Base-by-base conservation (phyloP, 2,113 vertebrate species). In the Pimephales promelas region DNA sequence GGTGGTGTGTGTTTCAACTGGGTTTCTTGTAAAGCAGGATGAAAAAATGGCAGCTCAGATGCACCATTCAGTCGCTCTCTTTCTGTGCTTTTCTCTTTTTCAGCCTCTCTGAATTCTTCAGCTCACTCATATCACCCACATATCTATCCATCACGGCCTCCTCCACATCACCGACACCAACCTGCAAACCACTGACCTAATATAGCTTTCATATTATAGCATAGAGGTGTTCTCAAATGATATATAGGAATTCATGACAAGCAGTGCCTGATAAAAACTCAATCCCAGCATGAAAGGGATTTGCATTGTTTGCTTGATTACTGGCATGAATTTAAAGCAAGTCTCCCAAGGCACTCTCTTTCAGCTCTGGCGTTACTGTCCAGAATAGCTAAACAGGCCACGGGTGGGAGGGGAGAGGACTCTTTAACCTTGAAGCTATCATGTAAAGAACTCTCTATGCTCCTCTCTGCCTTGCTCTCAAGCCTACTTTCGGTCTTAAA, bases 381-480 rank as follows among this genome's bases (percentile, higher is more conserved):
- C 83, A 86, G 88, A 91, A 93, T 91, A 89, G 89, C 82, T 82
- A 88, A 91, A 91, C 83, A 89, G 86, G 88, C 88, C 88, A 91
- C 81, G 45, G 85, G 86, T 59, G 84, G 89, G 79, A 34, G 85
- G 82, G 84, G 87, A 90, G 70, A 86, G 88, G 84, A 88, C 90
- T 91, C 75, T 91, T 92, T 93, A 93, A 93, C 92, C 93, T 93
- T 93, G 90, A 92, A 91, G 88, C 88, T 85, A 61, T 59, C 66
- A 57, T 62, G 84, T 87, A 82, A 88, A 89, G 70, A 88, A 83
- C 82, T 81, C 85, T 87, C 74, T 88, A 85, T 87, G 83, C 82
- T 82, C 57, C 61, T 85, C 83, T 82, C 84, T 49, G n/a, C 81
- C 49, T 75, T 18, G 1, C 79, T 81, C 86, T 84, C 75, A 85